Conservation (phyloP, 2,888 invertebrate genomes). For the Philonicus albiceps region DNA sequence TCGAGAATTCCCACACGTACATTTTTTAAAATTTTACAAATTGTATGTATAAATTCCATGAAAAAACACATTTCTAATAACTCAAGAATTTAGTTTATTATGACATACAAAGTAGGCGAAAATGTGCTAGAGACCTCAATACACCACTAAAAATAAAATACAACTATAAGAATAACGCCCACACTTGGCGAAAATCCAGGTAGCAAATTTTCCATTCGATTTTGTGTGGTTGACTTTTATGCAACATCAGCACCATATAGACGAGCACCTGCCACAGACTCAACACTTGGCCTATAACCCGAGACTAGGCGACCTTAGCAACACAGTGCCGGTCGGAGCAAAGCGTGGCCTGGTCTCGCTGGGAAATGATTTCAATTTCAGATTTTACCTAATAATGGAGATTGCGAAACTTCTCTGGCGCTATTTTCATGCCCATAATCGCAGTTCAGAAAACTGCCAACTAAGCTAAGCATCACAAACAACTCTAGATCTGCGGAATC, state of each 20-base stretch:
- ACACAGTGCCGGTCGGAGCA: neutral
- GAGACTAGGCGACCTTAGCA: neutral
- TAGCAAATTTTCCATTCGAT: neutral
- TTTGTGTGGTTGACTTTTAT: neutral
- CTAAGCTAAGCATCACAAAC: neutral
- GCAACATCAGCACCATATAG: neutral
- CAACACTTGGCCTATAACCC: neutral
- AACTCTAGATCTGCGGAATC: neutral
- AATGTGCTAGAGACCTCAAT: neutral
- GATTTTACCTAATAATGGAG: neutral
- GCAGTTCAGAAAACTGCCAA: slow-evolving; percentile 13
- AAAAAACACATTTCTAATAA: too few species aligned
- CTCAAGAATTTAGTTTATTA: neutral
- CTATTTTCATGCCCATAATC: slow-evolving; percentile 25
- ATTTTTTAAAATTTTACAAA: too few species aligned
- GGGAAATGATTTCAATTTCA: slow-evolving; percentile 4
- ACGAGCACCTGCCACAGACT: neutral
- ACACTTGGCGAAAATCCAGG: neutral
- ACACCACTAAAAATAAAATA: neutral
- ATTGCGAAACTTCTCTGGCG: slow-evolving; percentile 11
- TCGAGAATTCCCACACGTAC: too few species aligned
- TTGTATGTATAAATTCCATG: too few species aligned
- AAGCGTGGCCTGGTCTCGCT: neutral
- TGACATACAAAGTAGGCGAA: neutral
- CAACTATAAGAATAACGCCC: neutral